Base-by-base conservation (phyloP, 2,888 invertebrate genomes). In the Drosophila silvestris region DNA sequence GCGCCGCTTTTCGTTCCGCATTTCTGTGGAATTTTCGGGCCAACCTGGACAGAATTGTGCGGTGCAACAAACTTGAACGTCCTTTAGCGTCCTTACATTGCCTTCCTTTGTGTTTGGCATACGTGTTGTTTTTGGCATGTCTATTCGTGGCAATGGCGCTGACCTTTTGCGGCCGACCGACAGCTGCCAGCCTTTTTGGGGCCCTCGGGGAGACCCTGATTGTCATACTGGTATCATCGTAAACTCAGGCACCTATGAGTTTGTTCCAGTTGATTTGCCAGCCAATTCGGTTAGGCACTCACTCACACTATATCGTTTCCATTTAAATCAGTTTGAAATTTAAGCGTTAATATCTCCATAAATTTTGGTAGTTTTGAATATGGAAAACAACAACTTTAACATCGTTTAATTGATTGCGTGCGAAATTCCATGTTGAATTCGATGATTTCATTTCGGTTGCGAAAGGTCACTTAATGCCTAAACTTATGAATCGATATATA, bases 131-230 rank as follows among this genome's bases (percentile, higher is more conserved):
- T n/a, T 69, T 44, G 56, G 53, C 54, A 32, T 60, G 37, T 77
- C 70, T 74, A 69, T 76, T 85, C 62, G 60, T 59, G 67, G 70
- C 56, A 39, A 65, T 61, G 72, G 35, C 67, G 69, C 70, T 86
- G 87, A 86, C 85, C 85, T 86, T 87, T 85, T 70, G 70, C 64
- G 66, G 59, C 53, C 70, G 56, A 60, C 53, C 63, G 37, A 33
- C 63, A 30, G 28, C 63, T 30, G 35, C 28, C 59, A 9, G 33
- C 51, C 35, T 35, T 30, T 30, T 41, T 5, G 26, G 28, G 26
- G 16, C 6, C 12, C 47, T 39, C 47, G 28, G 28, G 12, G 6
- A 33, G 37, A 35, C 28, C 41, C 66, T 35, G 66, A 30, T 64
- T 44, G 41, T 44, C 68, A 30, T 14, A 5, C 22, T 37, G 22